Conservation (phyloP, 1,140 invertebrate genomes). For the Drosophila prosaltans region DNA sequence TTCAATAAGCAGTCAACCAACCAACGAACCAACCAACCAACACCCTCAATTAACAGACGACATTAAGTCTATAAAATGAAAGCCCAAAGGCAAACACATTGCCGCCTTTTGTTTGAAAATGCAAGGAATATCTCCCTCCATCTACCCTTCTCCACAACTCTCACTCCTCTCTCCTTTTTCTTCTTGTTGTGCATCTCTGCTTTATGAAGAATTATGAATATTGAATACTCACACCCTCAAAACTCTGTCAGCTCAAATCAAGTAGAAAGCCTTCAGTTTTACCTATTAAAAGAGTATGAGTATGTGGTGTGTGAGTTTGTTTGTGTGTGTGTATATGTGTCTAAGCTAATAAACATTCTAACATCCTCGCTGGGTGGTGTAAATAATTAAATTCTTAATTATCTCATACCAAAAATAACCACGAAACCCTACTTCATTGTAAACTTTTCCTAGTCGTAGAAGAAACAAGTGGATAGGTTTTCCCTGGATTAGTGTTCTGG, state of each 20-base stretch:
- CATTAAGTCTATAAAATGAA: constrained; percentile 42
- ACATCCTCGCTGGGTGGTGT: constrained; percentile 45
- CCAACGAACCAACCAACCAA: constrained; percentile 47
- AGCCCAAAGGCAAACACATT: constrained; percentile 50
- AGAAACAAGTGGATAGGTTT: constrained; percentile 17
- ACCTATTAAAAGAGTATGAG: constrained; percentile 33
- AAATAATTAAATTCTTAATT: constrained; percentile 83
- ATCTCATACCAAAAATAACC: constrained; percentile 59
- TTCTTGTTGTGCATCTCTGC: neutral
- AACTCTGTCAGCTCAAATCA: constrained; percentile 48
- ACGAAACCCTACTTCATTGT: neutral
- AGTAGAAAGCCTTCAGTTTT: constrained; percentile 46
- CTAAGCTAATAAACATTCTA: constrained; percentile 50
- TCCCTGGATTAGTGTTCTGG: constrained; percentile 42
- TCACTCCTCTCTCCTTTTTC: constrained; percentile 14
- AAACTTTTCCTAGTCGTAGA: constrained; percentile 12
- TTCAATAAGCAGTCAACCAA: constrained; percentile 41
- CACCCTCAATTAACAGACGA: constrained; percentile 67
- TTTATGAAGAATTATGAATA: constrained; percentile 78
- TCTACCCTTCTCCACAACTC: neutral
- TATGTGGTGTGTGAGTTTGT: constrained; percentile 32
- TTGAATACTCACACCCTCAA: constrained; percentile 44
- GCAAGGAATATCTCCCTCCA: constrained; percentile 32
- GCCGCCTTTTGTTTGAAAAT: constrained; percentile 50
- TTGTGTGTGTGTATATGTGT: constrained; percentile 28